phyloP scores from a whole-genome alignment of 2,888 invertebrate species.

The Lithophane leautieri region DNA sequence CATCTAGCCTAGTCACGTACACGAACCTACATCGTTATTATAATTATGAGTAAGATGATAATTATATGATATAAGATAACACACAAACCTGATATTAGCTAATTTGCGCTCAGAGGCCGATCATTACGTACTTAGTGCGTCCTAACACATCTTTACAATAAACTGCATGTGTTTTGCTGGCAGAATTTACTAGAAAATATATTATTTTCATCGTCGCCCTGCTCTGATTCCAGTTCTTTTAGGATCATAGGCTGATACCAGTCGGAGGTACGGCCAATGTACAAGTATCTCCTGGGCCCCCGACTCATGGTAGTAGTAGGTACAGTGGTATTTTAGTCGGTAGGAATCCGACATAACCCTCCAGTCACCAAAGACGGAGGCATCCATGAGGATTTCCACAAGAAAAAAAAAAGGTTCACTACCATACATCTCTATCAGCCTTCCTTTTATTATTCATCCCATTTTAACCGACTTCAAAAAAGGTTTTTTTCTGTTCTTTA shows the following conservation, averaged over 20 bases:
- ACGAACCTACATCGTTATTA: background rate
- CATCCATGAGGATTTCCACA: no score
- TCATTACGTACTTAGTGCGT: background rate
- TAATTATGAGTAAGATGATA: background rate
- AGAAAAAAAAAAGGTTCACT: no score
- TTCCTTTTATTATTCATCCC: no score
- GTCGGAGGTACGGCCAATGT: no score
- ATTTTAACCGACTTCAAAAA: background rate
- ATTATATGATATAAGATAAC: background rate
- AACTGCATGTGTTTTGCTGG: background rate
- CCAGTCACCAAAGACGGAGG: no score
- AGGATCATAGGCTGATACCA: no score
- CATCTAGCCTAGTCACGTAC: conserved; percentile 8
- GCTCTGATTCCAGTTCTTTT: background rate
- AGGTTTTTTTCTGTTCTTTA: background rate
- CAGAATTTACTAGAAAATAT: background rate
- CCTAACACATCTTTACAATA: background rate
- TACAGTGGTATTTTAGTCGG: no score
- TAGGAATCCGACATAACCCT: no score
- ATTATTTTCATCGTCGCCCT: background rate
- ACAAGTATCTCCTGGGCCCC: no score
- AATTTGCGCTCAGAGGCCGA: background rate
- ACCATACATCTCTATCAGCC: background rate
- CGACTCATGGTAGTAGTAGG: no score
- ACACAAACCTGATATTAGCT: background rate